Conservation (phyloP, 2,797 vertebrate genomes). For the Pelobates cultripes region DNA sequence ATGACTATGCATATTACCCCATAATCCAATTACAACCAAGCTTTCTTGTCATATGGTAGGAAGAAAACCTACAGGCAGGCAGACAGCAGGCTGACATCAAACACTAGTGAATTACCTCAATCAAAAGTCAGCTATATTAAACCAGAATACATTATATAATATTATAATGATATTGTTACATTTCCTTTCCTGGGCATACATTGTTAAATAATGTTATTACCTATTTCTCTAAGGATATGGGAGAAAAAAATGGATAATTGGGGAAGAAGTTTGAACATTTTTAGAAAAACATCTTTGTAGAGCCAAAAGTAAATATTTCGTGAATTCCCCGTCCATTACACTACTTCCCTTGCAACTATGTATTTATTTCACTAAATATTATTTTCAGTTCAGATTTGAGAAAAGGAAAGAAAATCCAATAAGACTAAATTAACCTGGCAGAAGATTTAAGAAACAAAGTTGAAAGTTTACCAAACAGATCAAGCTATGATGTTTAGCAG, state of each 20-base stretch:
- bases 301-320: conserved; percentile 35
- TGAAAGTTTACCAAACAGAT: conserved; percentile 50
- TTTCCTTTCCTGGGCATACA: not conserved
- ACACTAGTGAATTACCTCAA: too few species aligned
- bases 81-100: too few species aligned
- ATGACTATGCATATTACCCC: too few species aligned
- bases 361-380: conserved; percentile 45
- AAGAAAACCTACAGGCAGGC: too few species aligned
- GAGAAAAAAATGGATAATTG: conserved; percentile 6
- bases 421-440: conserved; percentile 58
- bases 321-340: conserved; percentile 11
- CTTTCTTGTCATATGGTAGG: too few species aligned
- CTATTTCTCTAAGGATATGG: not conserved
- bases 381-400: conserved; percentile 60
- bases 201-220: not conserved
- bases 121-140: too few species aligned
- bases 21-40: too few species aligned
- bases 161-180: not conserved
- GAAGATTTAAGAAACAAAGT: conserved; percentile 27
- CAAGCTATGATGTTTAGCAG: conserved; percentile 65
- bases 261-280: not conserved
- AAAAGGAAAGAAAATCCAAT: conserved; percentile 67
- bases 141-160: too few species aligned
- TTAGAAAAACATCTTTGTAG: conserved; percentile 20
- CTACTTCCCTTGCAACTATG: conserved; percentile 6